Evolutionary conservation across 2,113 vertebrate genomes (phyloP), one percentile per base, ranked within the genome.

Genomic region (Tautogolabrus adspersus): DNA sequence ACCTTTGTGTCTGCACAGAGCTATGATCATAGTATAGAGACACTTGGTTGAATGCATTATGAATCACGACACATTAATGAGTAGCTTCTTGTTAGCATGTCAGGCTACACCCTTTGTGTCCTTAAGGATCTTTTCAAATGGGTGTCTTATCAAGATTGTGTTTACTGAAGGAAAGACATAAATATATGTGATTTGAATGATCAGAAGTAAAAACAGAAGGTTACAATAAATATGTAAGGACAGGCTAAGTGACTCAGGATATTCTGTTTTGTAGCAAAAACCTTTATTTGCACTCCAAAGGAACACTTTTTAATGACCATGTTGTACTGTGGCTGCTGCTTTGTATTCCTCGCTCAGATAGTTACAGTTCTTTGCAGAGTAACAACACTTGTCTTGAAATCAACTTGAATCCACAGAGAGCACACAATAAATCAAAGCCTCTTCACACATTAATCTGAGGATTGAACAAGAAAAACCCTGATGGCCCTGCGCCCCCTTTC

Each of bases 401-500:
- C 67, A 73, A 77, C 66, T 74, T 57, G 56, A 82, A 77, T 74
- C 70, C 67, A 76, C 73, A 22, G 74, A 84, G 61, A 84, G 80
- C 37, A 75, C 63, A 65, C 83, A 85, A 83, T 73, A 77, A 59
- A 83, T 79, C 56, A 85, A 81, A 69, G 46, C 61, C 58, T 56
- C 42, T 79, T 79, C 7, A 66, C 26, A 52, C 49, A 72, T 67
- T 38, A 59, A 65, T 84, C 34, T 68, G 58, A 52, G 66, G 67
- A 47, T 55, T 37, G 69, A 86, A 82, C 59, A 64, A 75, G 64
- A 26, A 42, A 62, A 85, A 59, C 46, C 22, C 38, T 37, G 52
- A 19, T 66, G 40, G 59, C 60, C 81, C 40, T 5, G 23, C 52
- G 76, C 60, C 47, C n/a, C 38, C 63, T 78, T 76, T 47, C 61